phyloP scores from a whole-genome alignment of 2,888 invertebrate species.

The Coelopa pilipes region DNA sequence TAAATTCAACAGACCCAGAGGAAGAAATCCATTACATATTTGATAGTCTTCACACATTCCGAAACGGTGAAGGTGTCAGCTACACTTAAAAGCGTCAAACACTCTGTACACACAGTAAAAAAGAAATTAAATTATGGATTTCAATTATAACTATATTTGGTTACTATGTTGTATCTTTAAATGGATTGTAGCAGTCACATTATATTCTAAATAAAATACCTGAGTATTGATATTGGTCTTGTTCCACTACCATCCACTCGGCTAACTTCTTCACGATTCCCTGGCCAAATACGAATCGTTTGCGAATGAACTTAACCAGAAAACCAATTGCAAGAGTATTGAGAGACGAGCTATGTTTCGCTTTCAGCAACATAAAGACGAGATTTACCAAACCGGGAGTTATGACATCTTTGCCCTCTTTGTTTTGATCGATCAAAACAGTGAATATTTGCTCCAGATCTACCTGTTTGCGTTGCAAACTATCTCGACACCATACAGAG shows the following conservation, averaged over 20 bases:
- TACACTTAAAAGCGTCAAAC: conserved; percentile 60
- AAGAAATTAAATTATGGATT: no score
- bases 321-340: conserved; percentile 70
- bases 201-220: no score
- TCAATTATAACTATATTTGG: no score
- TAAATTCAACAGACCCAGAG: conserved; percentile 52
- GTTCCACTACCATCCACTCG: conserved; percentile 70
- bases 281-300: conserved; percentile 69
- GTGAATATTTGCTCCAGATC: conserved; percentile 60
- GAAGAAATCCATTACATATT: conserved; percentile 63
- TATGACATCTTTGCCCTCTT: conserved; percentile 63
- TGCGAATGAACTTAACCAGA: conserved; percentile 71
- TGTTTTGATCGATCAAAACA: conserved; percentile 64
- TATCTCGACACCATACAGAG: conserved; percentile 71
- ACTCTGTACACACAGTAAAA: no score
- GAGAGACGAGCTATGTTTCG: conserved; percentile 62
- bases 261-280: conserved; percentile 70
- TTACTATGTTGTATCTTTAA: no score
- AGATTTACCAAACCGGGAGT: conserved; percentile 70
- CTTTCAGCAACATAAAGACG: conserved; percentile 67
- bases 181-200: no score
- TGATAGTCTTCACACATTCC: conserved; percentile 62
- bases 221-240: conserved; percentile 71
- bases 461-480: conserved; percentile 56
- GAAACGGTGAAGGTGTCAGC: conserved; percentile 65